Base-by-base conservation (phyloP, 2,888 invertebrate species). In the Lithophane semibrunnea region DNA sequence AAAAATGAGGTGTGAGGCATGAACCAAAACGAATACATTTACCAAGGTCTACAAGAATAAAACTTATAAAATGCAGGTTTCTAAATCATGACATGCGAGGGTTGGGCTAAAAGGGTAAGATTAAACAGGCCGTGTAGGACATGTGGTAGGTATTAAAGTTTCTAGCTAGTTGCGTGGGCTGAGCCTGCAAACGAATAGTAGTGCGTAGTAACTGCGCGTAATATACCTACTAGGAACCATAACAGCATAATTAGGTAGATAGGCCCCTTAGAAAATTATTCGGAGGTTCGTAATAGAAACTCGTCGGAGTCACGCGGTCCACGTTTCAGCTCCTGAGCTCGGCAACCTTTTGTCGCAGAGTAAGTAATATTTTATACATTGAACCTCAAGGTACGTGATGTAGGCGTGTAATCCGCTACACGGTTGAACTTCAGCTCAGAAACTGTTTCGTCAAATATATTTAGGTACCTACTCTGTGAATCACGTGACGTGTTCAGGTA, bases 291-390 rank as follows among this genome's bases (percentile, higher is more conserved):
- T 85, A 79, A 78, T 77, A 76, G 74, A 24, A 74, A 70, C 60
- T 74, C 64, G 75, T 24, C 68, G 72, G 69, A 73, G 66, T 75
- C 77, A 60, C 71, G 76, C 52, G 42, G 73, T 70, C 72, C 72
- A 72, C 82, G 73, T 80, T 84, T 82, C 69, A 79, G 70, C 70
- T 56, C 71, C 60, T 67, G 65, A 71, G 61, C 73, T 79, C 65
- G 63, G 74, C 72, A 74, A 75, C 81, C 84, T 84, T 80, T 84
- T 81, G 80, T 80, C 78, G 66, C 44, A 61, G 65, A 75, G 75
- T 81, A 42, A 42, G 68, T 60, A 71, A 85, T 88, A 88, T 88
- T 85, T 88, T 82, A 88, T 73, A 88, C 83, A 85, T 79, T 79
- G 78, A 75, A 79, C 83, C 85, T 84, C 77, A 83, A 78, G 75